Evolutionary conservation across 1,140 invertebrate genomes (phyloP).

Genomic region (Halesus radiatus): DNA sequence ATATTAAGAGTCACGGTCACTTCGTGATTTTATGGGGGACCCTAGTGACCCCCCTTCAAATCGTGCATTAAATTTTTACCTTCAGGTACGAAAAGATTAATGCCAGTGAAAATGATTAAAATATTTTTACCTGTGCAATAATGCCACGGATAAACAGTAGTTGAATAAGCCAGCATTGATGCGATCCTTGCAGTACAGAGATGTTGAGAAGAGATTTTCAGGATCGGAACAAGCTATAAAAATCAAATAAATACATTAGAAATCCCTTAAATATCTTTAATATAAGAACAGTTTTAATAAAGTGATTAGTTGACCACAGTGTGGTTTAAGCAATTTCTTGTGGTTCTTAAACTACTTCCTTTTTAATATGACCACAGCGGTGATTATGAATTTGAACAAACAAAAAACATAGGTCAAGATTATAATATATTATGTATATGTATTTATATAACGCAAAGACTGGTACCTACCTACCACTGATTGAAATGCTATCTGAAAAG

Average conservation of each 20-base stretch:
- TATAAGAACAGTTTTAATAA: background rate
- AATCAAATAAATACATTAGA: background rate
- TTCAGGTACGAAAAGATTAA: no score
- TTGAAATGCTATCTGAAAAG: no score
- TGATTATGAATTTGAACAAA: no score
- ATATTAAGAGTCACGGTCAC: no score
- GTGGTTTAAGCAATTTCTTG: background rate
- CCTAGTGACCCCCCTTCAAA: no score
- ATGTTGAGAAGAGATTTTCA: constrained; percentile 79
- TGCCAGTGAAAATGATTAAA: no score
- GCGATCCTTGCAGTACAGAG: constrained; percentile 79
- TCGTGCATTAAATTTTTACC: no score
- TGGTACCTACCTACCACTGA: no score
- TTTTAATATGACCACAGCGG: background rate
- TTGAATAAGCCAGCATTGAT: constrained; percentile 84
- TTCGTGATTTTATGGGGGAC: no score
- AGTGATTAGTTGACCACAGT: background rate
- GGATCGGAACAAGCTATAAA: constrained; percentile 75
- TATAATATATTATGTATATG: background rate
- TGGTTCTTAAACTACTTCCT: background rate
- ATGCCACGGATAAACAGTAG: constrained; percentile 81
- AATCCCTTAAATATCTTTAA: background rate
- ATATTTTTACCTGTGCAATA: constrained; percentile 75
- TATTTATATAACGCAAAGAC: no score
- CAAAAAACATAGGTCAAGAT: background rate